phyloP scores from a whole-genome alignment of 2,888 invertebrate species.

The Branchellion lobata region DNA sequence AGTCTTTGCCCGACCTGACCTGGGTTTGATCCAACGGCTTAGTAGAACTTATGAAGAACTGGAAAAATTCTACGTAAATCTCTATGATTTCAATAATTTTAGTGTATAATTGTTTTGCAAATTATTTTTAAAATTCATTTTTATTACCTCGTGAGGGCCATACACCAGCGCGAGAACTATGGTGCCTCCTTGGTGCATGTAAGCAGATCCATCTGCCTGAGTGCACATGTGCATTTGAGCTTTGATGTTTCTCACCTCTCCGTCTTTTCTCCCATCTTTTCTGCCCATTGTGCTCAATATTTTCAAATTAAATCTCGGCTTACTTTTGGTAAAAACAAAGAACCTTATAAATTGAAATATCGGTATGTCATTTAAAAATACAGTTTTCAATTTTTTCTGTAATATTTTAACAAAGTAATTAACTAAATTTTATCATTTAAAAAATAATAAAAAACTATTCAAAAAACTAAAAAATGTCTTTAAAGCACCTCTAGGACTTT shows the following conservation, averaged over 20 bases:
- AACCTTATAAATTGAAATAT: no score
- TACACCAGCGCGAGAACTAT: background rate
- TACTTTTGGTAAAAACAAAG: no score
- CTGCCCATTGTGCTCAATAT: background rate
- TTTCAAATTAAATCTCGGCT: no score
- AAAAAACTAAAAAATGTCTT: no score
- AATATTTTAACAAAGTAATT: no score
- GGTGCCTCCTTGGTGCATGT: conserved; percentile 6
- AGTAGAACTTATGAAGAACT: background rate
- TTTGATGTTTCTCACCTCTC: background rate
- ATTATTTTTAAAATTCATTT: no score
- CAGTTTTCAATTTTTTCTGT: no score
- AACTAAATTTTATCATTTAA: no score
- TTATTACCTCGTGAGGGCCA: conserved; percentile 24
- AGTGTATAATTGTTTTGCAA: no score
- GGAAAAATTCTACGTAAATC: background rate
- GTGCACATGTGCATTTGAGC: background rate
- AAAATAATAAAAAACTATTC: no score
- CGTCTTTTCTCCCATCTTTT: background rate
- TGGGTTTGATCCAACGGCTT: background rate
- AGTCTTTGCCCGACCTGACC: conserved; percentile 16
- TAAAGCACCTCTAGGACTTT: no score
- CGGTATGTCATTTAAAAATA: no score
- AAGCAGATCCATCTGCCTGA: conserved; percentile 25
- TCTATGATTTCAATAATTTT: background rate